Evolutionary conservation across 2,797 vertebrate species (phyloP).

Genomic region (Chelon auratus): DNA sequence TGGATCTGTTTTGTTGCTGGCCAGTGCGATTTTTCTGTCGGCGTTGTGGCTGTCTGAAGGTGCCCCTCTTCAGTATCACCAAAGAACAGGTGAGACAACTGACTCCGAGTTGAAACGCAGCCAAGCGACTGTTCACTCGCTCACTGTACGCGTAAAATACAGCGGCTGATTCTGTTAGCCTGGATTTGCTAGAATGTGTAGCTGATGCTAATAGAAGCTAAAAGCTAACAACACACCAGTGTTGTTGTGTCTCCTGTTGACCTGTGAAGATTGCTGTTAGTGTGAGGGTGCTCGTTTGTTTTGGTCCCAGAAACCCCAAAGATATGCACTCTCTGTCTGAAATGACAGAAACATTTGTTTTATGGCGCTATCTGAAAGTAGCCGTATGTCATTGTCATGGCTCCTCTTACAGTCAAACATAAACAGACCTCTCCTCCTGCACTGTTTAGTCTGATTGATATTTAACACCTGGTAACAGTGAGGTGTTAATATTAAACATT

Average conservation of each 20-base stretch:
- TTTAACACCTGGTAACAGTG: slow-evolving; percentile 19
- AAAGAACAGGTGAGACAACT: slow-evolving; percentile 77
- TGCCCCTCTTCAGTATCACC: slow-evolving; percentile 75
- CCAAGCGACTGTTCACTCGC: background rate
- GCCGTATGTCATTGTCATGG: slow-evolving; percentile 27
- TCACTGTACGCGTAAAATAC: background rate
- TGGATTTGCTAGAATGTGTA: slow-evolving; percentile 14
- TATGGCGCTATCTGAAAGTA: background rate
- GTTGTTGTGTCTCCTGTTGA: slow-evolving; percentile 19
- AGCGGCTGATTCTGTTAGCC: slow-evolving; percentile 17
- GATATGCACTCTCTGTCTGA: background rate
- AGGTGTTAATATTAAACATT: slow-evolving; percentile 4
- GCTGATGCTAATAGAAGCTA: slow-evolving; percentile 56
- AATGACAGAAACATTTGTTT: background rate
- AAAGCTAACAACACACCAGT: slow-evolving; percentile 68
- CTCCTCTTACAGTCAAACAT: slow-evolving; percentile 9
- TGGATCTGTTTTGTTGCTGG: slow-evolving; percentile 79
- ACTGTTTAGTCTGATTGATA: background rate
- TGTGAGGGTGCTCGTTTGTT: background rate
- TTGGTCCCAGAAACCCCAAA: background rate
- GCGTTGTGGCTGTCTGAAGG: slow-evolving; percentile 68
- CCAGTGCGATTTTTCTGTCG: slow-evolving; percentile 74
- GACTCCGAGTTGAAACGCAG: background rate
- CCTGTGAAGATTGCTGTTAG: background rate
- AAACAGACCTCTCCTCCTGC: slow-evolving; percentile 9